Evolutionary conservation across 2,797 vertebrate species (phyloP), one percentile per base, ranked within the genome.

Genomic region (Paratrypauchen microcephalus): DNA sequence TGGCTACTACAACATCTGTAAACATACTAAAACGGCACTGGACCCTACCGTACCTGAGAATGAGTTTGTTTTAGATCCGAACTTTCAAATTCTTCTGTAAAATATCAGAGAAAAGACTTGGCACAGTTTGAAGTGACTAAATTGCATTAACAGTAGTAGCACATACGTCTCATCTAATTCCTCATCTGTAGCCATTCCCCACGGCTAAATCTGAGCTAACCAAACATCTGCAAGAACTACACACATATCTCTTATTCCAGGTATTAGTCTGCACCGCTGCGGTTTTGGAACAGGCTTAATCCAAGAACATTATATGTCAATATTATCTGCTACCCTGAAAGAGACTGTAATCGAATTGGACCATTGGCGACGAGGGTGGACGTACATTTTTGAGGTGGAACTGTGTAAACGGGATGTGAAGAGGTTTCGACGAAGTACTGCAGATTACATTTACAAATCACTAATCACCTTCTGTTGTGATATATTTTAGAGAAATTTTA

Each of bases 231-330:
- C 9, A 39, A n/a, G 3, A 48, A 76, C 78, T 68, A 74, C 66
- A 80, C 76, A 79, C 68, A 69, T 52, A 79, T 4, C 24, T 86
- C 66, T 64, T 64, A 78, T 78, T 87, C 80, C 80, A 86, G 87
- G 76, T 86, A 74, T 87, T 86, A 84, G 77, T 72, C 74, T n/a
- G 64, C 19, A 48, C 76, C 58, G 6, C 41, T 76, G 79, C 19
- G 84, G 86, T 72, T 86, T 83, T 80, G 83, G 77, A 60, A 67
- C 32, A 0, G 69, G 41, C 69, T 68, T 71, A 73, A 76, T 81
- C 77, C 70, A 24, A 32, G 54, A 80, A 74, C 24, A 64, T 65
- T 65, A 82, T 74, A 75, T 76, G 67, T 87, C 75, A 83, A 70
- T 71, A 81, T 71, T 78, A 75, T 57, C 70, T 3, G 54, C 2